These are phyloP conservation scores for Trachelus troglodyta DNA, from an alignment of 2,888 invertebrate species.

Conservation along the genomic window DNA sequence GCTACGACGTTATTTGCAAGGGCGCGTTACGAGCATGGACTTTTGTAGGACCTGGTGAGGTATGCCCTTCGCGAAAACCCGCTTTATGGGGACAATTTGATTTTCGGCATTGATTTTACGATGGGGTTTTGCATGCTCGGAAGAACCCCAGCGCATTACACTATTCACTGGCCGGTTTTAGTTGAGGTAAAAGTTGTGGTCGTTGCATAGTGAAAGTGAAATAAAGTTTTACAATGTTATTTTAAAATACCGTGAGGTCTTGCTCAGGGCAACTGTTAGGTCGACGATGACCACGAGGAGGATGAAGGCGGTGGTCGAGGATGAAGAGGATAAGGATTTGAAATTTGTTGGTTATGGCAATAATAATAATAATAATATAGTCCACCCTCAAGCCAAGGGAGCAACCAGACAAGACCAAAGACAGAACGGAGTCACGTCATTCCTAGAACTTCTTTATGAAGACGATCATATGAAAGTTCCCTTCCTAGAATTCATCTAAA, in stretches of 20 bases:
- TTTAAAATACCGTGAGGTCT: constrained; percentile 14
- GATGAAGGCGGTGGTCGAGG: background rate
- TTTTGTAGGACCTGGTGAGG: background rate
- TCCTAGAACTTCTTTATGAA: background rate
- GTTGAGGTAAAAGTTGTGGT: constrained; percentile 59
- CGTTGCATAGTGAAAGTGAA: constrained; percentile 44
- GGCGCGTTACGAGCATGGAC: background rate
- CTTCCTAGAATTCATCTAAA: background rate
- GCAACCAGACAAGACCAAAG: background rate
- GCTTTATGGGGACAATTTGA: constrained; percentile 53
- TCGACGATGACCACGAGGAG: background rate
- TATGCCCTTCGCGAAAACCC: constrained; percentile 9
- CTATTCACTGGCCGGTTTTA: constrained; percentile 21
- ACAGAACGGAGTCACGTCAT: background rate
- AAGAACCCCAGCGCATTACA: constrained; percentile 16
- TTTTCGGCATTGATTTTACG: constrained; percentile 52
- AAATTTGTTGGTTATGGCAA: background rate
- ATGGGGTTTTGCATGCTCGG: constrained; percentile 46
- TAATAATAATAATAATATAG: background rate
- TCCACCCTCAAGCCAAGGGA: background rate
- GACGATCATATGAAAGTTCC: background rate
- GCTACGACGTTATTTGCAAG: constrained; percentile 8
- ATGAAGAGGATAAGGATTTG: background rate
- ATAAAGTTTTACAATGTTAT: constrained; percentile 51
- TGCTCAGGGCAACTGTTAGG: background rate